Base-by-base conservation (phyloP, 1,140 invertebrate genomes). In the Drosophila takahashii region DNA sequence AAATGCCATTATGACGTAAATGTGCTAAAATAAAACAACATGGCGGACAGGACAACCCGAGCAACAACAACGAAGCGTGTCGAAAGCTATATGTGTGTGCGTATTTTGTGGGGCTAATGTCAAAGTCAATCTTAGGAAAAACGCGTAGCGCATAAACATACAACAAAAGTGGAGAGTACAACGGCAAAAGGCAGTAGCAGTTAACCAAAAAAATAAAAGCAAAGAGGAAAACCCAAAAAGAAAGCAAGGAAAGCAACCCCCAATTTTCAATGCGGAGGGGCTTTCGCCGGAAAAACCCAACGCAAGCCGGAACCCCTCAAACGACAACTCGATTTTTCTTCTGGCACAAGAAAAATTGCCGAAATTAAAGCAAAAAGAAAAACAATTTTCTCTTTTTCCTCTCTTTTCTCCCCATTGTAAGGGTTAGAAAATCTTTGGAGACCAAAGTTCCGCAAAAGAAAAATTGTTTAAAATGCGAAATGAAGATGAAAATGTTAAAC, bases 1-100 rank as follows among this genome's bases (percentile, higher is more conserved):
- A 89, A 89, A 89, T 89, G 84, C 84, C 84, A 89, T 89, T 89
- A 89, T 89, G 84, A 89, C 84, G 84, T 89, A 89, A 89, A 89
- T 89, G 84, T 89, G 84, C 84, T 89, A 84, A 89, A 89, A 89
- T 89, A 89, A 89, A 89, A 89, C 84, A 89, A 89, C 84, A 87
- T 87, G 83, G 83, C 83, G 84, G 83, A 89, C 83, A 86, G 83
- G 81, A 87, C 83, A 87, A 69, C 79, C 66, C 57, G 52, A 86
- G 67, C 77, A 67, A 66, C 81, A 84, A 64, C 78, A 80, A 58
- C 80, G 27, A 87, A 86, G 69, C 83, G 83, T 86, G 81, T 81
- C 81, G 81, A 87, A 85, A 78, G 83, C 74, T 52, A 56, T 52
- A 57, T 34, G 32, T 69, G 26, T 50, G 47, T 56, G 53, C 65